These are phyloP conservation scores for Notechis scutatus DNA, from an alignment of 2,113 vertebrate species.

Conservation along the genomic window DNA sequence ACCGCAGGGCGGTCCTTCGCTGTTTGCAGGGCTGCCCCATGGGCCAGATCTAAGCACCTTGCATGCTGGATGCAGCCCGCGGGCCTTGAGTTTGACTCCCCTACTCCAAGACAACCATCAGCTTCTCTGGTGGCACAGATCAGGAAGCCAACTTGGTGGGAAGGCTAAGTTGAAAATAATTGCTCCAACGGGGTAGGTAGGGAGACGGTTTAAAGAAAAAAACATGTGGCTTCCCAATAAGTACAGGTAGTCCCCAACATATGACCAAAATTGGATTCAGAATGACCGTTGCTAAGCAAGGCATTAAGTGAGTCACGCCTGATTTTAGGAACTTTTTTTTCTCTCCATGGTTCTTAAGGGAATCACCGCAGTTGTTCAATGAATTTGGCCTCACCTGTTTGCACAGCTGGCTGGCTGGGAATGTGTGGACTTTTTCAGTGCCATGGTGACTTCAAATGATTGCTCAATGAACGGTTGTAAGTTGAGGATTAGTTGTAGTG, in stretches of 20 bases:
- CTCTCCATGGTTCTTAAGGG: not conserved
- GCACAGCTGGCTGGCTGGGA: not conserved
- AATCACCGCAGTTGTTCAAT: not conserved
- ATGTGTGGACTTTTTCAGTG: not conserved
- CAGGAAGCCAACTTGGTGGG: not conserved
- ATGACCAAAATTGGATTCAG: not conserved
- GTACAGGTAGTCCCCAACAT: not conserved
- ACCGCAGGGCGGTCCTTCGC: no score
- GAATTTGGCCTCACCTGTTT: not conserved
- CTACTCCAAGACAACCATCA: not conserved
- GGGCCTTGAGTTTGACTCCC: no score
- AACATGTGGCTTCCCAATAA: not conserved
- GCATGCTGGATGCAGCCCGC: no score
- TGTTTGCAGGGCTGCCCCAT: no score
- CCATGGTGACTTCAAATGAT: not conserved
- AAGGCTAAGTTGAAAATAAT: not conserved
- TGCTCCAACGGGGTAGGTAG: not conserved
- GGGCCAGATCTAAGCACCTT: no score
- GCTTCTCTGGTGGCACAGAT: not conserved
- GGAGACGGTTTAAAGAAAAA: not conserved
- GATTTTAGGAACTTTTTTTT: not conserved
- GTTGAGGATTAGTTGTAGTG: not conserved
- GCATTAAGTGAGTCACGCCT: not conserved
- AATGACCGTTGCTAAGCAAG: not conserved
- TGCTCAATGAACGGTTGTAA: not conserved